Percentiles rank a stretch among this genome's conserved stretches.
Evolutionary conservation across 2,888 invertebrate genomes (phyloP).

Genomic region (Eilema griseolum): DNA sequence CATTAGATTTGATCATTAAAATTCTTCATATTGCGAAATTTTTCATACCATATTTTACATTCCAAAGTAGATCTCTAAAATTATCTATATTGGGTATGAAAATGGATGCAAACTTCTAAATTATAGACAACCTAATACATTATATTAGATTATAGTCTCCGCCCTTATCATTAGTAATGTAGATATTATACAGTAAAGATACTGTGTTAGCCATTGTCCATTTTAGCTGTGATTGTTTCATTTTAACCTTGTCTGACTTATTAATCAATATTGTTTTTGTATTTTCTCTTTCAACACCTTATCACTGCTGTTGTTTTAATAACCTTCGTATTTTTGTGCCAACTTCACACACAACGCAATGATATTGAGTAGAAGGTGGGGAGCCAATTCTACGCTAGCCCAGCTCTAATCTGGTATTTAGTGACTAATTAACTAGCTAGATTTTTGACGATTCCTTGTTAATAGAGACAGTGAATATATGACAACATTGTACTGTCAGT

Average conservation of each 20-base stretch:
- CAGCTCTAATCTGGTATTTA: background rate
- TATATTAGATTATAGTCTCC: background rate
- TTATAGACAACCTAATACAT: background rate
- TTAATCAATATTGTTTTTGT: constrained; percentile 50
- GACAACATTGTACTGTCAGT: background rate
- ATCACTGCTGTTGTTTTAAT: constrained; percentile 25
- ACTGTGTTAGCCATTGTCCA: constrained; percentile 17
- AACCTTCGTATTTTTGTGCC: background rate
- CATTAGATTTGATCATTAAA: background rate
- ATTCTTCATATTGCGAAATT: background rate
- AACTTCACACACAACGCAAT: background rate
- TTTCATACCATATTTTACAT: background rate
- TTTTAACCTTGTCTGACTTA: constrained; percentile 47
- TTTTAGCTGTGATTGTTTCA: constrained; percentile 23
- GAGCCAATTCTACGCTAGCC: background rate
- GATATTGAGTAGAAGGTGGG: background rate
- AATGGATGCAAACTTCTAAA: background rate
- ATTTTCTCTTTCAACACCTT: constrained; percentile 23
- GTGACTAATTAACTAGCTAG: background rate
- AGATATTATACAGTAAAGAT: constrained; percentile 18
- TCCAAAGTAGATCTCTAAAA: background rate
- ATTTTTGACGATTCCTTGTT: background rate
- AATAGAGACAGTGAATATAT: background rate
- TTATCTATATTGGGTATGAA: background rate
- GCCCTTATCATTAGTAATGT: background rate